Conservation (phyloP, 2,888 invertebrate species). For the Tethea ocularis region DNA sequence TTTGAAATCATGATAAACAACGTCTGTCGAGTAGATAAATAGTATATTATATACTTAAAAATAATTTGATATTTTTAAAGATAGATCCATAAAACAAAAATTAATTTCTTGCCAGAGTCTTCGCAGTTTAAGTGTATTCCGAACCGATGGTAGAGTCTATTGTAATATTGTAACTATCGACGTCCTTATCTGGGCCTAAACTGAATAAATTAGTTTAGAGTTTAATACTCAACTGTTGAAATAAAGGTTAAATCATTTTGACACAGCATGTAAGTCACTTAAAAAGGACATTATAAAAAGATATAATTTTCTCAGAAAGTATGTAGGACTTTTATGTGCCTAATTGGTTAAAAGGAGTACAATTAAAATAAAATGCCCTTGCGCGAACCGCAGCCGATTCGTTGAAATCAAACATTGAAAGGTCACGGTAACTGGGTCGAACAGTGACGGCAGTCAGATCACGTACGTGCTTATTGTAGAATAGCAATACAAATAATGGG, state of each 20-base stretch:
- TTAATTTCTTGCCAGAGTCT: no score
- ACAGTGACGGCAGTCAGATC: slow-evolving; percentile 52
- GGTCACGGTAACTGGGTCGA: slow-evolving; percentile 59
- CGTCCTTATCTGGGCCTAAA: no score
- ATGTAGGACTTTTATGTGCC: slow-evolving; percentile 7
- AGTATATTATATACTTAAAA: no score
- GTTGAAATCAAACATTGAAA: slow-evolving; percentile 47
- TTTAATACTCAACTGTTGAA: no score
- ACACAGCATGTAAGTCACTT: background rate
- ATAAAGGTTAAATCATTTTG: slow-evolving; percentile 5
- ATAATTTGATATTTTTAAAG: no score
- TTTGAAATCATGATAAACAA: no score
- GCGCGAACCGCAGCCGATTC: slow-evolving; percentile 36
- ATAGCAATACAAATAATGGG: slow-evolving; percentile 49
- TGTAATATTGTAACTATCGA: no score
- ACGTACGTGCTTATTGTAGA: slow-evolving; percentile 57
- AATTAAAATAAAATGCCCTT: slow-evolving; percentile 28
- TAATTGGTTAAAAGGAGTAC: slow-evolving; percentile 9
- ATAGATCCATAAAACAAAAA: no score
- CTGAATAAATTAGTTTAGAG: no score
- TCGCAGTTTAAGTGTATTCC: no score
- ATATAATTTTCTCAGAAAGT: slow-evolving; percentile 1
- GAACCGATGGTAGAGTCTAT: no score
- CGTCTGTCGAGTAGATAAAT: no score
- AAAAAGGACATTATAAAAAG: background rate